Percentiles rank a stretch among this genome's conserved stretches.
Conservation (phyloP, 2,113 vertebrate genomes). For the Morone saxatilis region DNA sequence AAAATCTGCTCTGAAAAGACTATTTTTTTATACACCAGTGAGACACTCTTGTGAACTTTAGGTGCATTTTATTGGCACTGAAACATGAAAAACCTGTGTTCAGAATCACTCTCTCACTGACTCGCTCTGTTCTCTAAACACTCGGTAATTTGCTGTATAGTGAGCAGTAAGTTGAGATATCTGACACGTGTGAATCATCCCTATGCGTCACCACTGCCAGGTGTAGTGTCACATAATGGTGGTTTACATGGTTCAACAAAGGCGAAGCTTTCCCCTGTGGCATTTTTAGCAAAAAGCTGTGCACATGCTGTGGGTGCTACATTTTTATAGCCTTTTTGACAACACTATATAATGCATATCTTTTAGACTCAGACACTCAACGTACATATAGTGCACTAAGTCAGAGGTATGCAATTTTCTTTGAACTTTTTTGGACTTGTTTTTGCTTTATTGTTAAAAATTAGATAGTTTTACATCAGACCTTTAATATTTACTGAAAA, state of each 20-base stretch:
- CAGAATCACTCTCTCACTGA: background rate
- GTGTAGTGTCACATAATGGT: background rate
- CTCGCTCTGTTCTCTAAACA: background rate
- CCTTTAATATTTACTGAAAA: no score
- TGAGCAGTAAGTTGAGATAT: background rate
- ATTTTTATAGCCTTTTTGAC: no score
- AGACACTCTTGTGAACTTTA: no score
- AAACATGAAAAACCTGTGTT: background rate
- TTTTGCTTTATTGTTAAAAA: no score
- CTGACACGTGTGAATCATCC: background rate
- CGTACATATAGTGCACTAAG: no score
- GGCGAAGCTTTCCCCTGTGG: background rate
- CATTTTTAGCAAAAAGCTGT: background rate
- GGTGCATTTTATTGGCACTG: no score
- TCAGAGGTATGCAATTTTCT: no score
- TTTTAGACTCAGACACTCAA: no score
- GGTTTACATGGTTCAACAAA: background rate
- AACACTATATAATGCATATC: no score
- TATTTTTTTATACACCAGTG: background rate
- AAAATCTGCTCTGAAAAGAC: constrained; percentile 24
- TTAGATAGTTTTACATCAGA: no score
- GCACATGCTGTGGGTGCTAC: no score
- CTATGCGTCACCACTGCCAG: background rate
- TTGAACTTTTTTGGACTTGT: no score
- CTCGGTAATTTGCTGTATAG: background rate